Percentiles rank a stretch among this genome's conserved stretches.
phyloP scores from a whole-genome alignment of 2,113 vertebrate species.

The Xenopus tropicalis region DNA sequence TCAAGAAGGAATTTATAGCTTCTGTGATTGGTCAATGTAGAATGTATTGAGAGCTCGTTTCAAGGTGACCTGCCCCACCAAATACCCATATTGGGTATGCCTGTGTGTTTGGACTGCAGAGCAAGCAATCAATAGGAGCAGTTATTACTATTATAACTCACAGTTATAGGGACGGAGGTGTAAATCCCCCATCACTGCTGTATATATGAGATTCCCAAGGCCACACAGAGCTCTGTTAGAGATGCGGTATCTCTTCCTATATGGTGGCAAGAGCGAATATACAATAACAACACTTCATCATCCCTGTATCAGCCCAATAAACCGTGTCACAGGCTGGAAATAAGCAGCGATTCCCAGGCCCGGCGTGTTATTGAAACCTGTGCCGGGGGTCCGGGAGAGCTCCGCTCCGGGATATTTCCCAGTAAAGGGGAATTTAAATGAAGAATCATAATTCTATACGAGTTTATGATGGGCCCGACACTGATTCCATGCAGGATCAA shows the following conservation, averaged over 20 bases:
- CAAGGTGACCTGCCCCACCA: too few relatives aligned
- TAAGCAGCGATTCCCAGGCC: neutral
- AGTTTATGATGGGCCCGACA: slow-evolving; percentile 12
- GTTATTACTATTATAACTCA: slow-evolving; percentile 23
- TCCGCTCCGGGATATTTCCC: neutral
- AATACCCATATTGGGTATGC: too few relatives aligned
- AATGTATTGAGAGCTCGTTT: too few relatives aligned
- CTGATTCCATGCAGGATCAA: slow-evolving; percentile 21
- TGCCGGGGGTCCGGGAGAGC: neutral
- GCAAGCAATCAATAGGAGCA: neutral
- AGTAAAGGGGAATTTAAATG: slow-evolving; percentile 22
- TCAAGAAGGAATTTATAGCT: too few relatives aligned
- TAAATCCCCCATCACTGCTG: slow-evolving; percentile 19
- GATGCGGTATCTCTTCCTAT: slow-evolving; percentile 11
- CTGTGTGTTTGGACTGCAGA: too few relatives aligned
- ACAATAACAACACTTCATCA: slow-evolving; percentile 14
- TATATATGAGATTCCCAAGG: slow-evolving; percentile 28
- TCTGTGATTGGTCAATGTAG: too few relatives aligned
- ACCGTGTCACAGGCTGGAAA: slow-evolving; percentile 10
- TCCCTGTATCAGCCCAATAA: slow-evolving; percentile 20
- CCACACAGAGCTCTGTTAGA: slow-evolving; percentile 21
- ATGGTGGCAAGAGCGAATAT: slow-evolving; percentile 13
- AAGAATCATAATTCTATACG: slow-evolving; percentile 3
- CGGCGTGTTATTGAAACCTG: slow-evolving; percentile 10
- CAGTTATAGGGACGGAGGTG: slow-evolving; percentile 22